Percentiles rank a stretch among this genome's conserved stretches.
phyloP scores from a whole-genome alignment of 1,140 invertebrate species.

The Drosophila persimilis region DNA sequence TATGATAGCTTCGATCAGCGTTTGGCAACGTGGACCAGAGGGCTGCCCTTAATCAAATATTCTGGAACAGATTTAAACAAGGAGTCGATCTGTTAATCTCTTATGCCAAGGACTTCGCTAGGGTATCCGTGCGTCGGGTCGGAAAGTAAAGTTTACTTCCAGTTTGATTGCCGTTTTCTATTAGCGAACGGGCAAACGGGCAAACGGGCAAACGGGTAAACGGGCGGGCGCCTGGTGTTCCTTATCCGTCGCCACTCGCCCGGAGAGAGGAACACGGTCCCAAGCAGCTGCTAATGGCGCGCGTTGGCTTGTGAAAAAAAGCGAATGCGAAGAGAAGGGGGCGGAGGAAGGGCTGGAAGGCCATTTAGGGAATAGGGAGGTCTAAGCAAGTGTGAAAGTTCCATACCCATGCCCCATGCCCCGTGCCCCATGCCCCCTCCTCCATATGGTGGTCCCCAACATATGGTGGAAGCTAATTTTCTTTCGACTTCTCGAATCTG shows the following conservation, averaged over 20 bases:
- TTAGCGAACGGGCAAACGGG: conserved; percentile 30
- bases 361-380: conserved; percentile 25
- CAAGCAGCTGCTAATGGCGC: conserved; percentile 66
- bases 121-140: too few species aligned
- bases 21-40: too few species aligned
- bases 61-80: too few species aligned
- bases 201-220: neutral
- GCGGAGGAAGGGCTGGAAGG: neutral
- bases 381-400: conserved; percentile 42
- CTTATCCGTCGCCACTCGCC: conserved; percentile 16
- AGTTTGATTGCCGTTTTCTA: conserved; percentile 51
- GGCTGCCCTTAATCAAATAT: too few species aligned
- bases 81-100: too few species aligned
- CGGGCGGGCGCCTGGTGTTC: conserved; percentile 21
- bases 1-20: too few species aligned
- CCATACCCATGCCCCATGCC: neutral
- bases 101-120: too few species aligned
- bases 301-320: conserved; percentile 49
- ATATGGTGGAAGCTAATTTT: conserved; percentile 41
- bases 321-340: conserved; percentile 16
- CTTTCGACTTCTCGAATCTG: neutral
- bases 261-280: conserved; percentile 23
- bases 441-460: conserved; percentile 3
- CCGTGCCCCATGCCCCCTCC: neutral
- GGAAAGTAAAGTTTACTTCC: conserved; percentile 6